A percentile compares a stretch with the other conserved stretches of the same genome.
Evolutionary conservation across 2,113 vertebrate genomes (phyloP).

Genomic region (Prolemur simus): DNA sequence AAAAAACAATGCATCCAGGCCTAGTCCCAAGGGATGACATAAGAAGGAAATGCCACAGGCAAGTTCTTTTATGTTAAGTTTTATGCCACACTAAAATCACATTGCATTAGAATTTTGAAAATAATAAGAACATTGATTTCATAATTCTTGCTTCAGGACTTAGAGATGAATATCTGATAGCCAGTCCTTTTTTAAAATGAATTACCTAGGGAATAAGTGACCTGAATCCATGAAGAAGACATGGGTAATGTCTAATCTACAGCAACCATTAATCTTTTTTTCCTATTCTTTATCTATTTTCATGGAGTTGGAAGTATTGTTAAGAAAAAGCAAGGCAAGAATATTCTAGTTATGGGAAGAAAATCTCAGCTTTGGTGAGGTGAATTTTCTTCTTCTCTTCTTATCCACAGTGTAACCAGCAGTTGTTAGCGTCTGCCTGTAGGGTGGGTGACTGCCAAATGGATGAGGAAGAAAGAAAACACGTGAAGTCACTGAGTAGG

Average conservation of each 20-base stretch:
- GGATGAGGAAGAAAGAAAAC: neutral
- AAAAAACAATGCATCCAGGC: neutral
- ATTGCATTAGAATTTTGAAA: neutral
- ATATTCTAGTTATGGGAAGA: neutral
- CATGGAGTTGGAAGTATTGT: neutral
- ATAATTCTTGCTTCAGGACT: neutral
- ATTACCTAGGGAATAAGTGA: neutral
- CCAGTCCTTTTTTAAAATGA: neutral
- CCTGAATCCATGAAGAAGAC: neutral
- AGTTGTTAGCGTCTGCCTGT: neutral
- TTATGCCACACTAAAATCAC: neutral
- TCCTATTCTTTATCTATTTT: neutral
- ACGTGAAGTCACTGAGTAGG: neutral
- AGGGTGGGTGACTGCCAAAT: neutral
- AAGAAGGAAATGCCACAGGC: neutral
- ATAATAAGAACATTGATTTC: neutral
- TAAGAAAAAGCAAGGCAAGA: neutral
- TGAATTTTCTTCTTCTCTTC: conserved; percentile 9
- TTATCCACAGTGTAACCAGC: neutral
- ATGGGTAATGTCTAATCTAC: neutral
- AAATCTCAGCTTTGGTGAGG: neutral
- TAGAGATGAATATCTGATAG: neutral
- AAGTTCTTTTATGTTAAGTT: conserved; percentile 6
- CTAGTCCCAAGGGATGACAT: neutral
- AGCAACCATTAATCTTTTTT: neutral